Evolutionary conservation across 2,113 vertebrate genomes (phyloP).

Genomic region (Myotis lucifugus): DNA sequence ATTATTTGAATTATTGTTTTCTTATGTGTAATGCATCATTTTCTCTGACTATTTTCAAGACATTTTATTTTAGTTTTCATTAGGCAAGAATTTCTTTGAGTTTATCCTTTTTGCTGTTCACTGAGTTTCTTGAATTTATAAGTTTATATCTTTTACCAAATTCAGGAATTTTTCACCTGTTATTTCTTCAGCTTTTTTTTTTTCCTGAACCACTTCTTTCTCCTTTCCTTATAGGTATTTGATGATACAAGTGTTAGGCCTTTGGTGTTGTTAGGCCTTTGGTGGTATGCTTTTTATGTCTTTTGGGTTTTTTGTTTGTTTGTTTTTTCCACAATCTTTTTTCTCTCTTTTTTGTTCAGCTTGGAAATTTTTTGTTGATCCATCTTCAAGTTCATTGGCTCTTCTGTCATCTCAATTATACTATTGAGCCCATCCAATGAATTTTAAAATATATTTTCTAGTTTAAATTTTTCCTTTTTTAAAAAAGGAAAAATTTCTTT

Average conservation of each 20-base stretch:
- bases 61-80: background rate
- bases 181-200: constrained; percentile 27
- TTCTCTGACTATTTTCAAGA: background rate
- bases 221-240: background rate
- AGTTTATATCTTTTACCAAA: background rate
- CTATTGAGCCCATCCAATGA: background rate
- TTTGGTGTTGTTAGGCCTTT: background rate
- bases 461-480: background rate
- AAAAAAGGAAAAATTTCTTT: background rate
- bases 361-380: background rate
- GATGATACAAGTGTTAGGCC: background rate
- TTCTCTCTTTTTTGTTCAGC: background rate
- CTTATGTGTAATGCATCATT: background rate
- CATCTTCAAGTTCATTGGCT: background rate
- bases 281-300: background rate
- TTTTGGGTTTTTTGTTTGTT: background rate
- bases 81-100: constrained; percentile 2
- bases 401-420: background rate
- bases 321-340: background rate
- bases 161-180: background rate
- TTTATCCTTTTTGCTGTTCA: constrained; percentile 1
- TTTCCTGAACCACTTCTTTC: background rate
- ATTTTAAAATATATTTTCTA: constrained; percentile 29
- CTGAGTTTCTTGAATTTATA: constrained; percentile 21
- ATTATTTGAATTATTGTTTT: background rate